Evolutionary conservation across 1,140 invertebrate species (phyloP), one percentile per base, ranked within the genome.

Genomic region (Drosophila pseudoobscura): DNA sequence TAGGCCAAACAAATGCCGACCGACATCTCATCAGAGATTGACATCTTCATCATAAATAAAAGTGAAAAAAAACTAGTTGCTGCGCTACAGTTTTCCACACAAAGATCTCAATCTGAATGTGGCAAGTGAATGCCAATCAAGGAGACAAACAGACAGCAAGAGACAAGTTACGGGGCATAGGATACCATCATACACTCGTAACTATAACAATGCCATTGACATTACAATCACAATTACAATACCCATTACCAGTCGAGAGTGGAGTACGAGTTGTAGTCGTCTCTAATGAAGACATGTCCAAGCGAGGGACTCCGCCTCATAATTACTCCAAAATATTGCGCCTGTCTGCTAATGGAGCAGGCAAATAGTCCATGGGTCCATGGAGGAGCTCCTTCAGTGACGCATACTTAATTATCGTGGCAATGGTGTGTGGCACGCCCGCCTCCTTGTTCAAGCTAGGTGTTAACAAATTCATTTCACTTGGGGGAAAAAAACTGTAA

Each of bases 31-130:
- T 53, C 47, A 49, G 39, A 75, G 87, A 90, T 90, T 90, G 88
- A 90, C 88, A 90, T 90, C 88, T 90, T 90, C 88, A 90, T 90
- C 88, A 90, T 90, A 90, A 90, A 90, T 90, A 90, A 90, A 88
- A 90, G 88, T 90, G 83, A 88, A 88, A 90, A 87, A 83, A 39
- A 39, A 39, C 35, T 39, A 39, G 35, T 39, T 39, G 11, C 75
- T 78, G 65, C 69, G 78, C 59, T 64, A 64, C 70, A 71, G 50
- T 78, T 78, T 71, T 70, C 39, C 69, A 39, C 35, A 31, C 11
- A 39, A 57, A 49, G 72, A 78, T 82, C 54, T 73, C 56, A 61
- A 72, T 66, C 71, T 78, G 58, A 75, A 75, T 82, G 75, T 88
- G 83, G 84, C 83, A 84, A 89, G 79, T 88, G 83, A 89, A 88